Percentiles rank a stretch among this genome's conserved stretches.
Conservation (phyloP, 2,888 invertebrate genomes). For the Acrobasis suavella region DNA sequence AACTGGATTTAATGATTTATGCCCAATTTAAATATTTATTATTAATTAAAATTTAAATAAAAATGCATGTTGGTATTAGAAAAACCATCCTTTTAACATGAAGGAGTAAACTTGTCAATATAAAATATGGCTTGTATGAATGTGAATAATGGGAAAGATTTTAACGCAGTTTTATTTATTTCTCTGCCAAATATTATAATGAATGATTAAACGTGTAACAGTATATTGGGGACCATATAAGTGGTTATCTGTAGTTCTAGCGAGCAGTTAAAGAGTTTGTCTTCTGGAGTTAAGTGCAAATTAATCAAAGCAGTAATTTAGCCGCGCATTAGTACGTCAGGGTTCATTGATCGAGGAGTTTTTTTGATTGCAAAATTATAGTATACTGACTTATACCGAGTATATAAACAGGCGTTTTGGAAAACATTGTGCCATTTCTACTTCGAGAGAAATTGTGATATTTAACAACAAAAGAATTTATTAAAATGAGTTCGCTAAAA, state of each 20-base stretch:
- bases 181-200: constrained; percentile 16
- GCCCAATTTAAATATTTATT: neutral
- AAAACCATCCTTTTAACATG: constrained; percentile 3
- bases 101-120: constrained; percentile 5
- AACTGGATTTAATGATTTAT: neutral
- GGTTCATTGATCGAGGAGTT: constrained; percentile 34
- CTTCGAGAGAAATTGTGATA: neutral
- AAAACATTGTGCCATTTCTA: constrained; percentile 29
- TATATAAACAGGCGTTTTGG: constrained; percentile 33
- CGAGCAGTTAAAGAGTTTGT: constrained; percentile 17
- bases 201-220: constrained; percentile 22
- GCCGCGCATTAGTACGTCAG: neutral
- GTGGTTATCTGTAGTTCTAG: neutral
- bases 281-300: constrained; percentile 14
- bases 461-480: neutral
- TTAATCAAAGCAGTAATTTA: constrained; percentile 12
- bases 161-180: constrained; percentile 19
- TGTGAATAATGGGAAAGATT: constrained; percentile 17
- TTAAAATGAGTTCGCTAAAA: constrained; percentile 26
- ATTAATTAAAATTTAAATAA: constrained; percentile 3
- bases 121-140: constrained; percentile 17
- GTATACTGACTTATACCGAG: constrained; percentile 24
- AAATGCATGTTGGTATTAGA: neutral
- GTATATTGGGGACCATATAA: constrained; percentile 21
- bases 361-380: constrained; percentile 32